Conservation (phyloP, 1,140 invertebrate species). For the Tetramorium parvispinum region DNA sequence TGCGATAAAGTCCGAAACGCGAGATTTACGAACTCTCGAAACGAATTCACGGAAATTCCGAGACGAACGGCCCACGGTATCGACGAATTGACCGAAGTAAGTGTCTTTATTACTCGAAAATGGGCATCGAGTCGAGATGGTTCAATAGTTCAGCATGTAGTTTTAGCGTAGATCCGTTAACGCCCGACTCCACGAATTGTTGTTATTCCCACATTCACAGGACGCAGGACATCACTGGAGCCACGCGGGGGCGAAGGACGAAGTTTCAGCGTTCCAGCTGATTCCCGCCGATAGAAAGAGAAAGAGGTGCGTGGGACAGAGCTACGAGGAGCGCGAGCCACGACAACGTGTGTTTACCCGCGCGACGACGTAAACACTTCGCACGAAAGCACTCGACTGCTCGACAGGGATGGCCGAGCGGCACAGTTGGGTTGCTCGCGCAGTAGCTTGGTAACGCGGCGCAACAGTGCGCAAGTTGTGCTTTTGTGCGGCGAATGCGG, state of each 20-base stretch:
- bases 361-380: conserved; percentile 73
- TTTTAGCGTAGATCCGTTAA: background rate
- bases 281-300: conserved; percentile 31
- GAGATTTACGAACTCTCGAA: conserved; percentile 21
- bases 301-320: background rate
- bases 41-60: conserved; percentile 11
- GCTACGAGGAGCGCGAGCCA: background rate
- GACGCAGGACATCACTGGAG: background rate
- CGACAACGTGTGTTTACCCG: conserved; percentile 62
- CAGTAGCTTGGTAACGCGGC: conserved; percentile 73
- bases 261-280: conserved; percentile 46
- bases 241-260: background rate
- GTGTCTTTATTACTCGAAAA: background rate
- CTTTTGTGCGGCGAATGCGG: conserved; percentile 72
- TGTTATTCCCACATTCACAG: background rate
- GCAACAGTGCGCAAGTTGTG: conserved; percentile 75
- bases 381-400: conserved; percentile 74
- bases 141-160: background rate
- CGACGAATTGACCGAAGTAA: background rate
- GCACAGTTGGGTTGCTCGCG: conserved; percentile 70
- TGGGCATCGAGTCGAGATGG: background rate
- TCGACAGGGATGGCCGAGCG: conserved; percentile 70
- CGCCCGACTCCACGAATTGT: background rate
- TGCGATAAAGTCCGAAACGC: conserved; percentile 31
- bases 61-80: background rate